Evolutionary conservation across 1,140 invertebrate genomes (phyloP), one percentile per base, ranked within the genome.

Genomic region (Ylistrum balloti): DNA sequence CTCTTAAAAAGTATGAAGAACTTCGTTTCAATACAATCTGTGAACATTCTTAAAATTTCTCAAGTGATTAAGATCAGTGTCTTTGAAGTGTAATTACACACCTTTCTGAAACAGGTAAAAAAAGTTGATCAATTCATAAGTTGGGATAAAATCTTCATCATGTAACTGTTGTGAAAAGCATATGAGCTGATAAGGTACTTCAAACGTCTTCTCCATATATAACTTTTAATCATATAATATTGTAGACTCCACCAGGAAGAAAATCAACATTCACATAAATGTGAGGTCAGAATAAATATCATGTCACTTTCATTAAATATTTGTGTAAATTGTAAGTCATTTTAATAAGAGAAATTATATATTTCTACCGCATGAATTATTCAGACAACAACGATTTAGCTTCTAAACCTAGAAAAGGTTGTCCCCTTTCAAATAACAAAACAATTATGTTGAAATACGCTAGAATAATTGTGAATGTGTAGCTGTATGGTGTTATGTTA

Each of bases 391-490:
- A 28, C 22, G 5, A 28, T n/a, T 74, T 74, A 28, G 56, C 56
- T 74, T n/a, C 56, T 28, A 1, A n/a, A 11, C 56, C 20, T 9
- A n/a, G 22, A 74, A 74, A 74, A 74, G 56, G 22, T 74, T 74
- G 56, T 74, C n/a, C 56, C 56, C 28, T 74, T 74, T 74, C 56
- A 74, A 74, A 74, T 74, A 74, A 74, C 56, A 74, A 74, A 74
- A 74, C 56, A 74, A 28, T 74, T 74, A 74, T n/a, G n/a, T 5
- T 74, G 56, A 74, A 74, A 28, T 74, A 74, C n/a, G 28, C 22
- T 28, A 7, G 56, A 28, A 45, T 45, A 45, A 45, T 45, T 45
- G 41, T 45, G 17, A 45, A 45, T 45, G 41, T 74, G 56, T 74
- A 74, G 56, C 22, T 22, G 56, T n/a, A 74, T 74, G 22, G 11